Evolutionary conservation across 2,113 vertebrate species (phyloP).

Genomic region (Bubo blakistoni): DNA sequence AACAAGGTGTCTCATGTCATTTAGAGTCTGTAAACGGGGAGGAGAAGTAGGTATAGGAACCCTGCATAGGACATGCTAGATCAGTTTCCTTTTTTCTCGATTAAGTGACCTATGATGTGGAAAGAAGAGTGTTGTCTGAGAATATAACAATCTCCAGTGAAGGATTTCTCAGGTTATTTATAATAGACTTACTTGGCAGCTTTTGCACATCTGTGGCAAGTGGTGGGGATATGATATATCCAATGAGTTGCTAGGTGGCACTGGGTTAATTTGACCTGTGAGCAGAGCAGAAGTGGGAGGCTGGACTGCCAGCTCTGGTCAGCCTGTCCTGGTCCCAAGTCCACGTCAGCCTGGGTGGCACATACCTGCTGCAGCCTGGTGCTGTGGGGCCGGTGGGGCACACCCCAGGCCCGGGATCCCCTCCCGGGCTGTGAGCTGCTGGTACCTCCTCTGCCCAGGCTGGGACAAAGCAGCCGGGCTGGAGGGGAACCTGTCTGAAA

Average conservation of each 20-base stretch:
- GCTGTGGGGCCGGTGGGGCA: background rate
- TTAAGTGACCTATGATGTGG: background rate
- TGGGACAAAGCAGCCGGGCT: background rate
- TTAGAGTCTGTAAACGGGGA: background rate
- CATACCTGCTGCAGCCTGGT: background rate
- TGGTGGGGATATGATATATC: background rate
- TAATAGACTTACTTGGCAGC: background rate
- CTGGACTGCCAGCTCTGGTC: fast-evolving
- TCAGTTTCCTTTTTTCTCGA: background rate
- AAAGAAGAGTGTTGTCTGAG: background rate
- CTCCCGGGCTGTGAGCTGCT: background rate
- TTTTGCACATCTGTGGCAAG: fast-evolving
- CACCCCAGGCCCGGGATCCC: fast-evolving
- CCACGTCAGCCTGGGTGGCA: background rate
- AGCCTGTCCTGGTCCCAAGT: background rate
- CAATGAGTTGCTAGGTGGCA: background rate
- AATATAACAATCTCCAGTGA: background rate
- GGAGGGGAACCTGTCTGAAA: background rate
- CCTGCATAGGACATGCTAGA: background rate
- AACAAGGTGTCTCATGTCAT: background rate
- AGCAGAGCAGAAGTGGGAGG: background rate
- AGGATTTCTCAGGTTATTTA: background rate
- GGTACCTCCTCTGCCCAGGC: background rate
- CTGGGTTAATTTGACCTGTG: background rate
- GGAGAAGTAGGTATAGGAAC: background rate